Evolutionary conservation across 2,113 vertebrate species (phyloP), one percentile per base, ranked within the genome.

Genomic region (Polypterus senegalus): DNA sequence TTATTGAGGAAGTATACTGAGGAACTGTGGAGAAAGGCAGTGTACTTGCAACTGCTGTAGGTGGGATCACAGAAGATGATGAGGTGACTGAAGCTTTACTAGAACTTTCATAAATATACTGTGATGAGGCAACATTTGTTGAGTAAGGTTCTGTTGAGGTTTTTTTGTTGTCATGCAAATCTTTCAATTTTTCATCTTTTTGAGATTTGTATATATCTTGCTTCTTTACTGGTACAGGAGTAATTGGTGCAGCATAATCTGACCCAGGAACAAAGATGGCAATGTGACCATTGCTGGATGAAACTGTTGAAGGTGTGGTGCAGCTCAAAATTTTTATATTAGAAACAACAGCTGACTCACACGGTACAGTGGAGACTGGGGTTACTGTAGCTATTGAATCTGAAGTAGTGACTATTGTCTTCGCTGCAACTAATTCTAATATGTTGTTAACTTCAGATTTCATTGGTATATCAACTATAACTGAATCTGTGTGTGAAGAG

Each of bases 241-340:
- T 63, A 58, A 46, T 9, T 53, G 43, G 27, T 5, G 58, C 9
- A 3, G 63, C 52, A 9, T 45, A 79, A 73, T 86, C 80, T 53
- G 66, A 58, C 75, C 84, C 86, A 62, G 88, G 76, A 52, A 93
- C 76, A 67, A 77, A 81, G 68, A 89, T 75, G 27, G 81, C 67
- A 66, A 80, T 58, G 76, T 83, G 83, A 47, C 84, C 80, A 57
- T 75, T 69, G 67, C 67, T 75, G 53, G 60, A 54, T 47, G 52
- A 61, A 5, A 58, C 57, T 49, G 68, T 73, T 72, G 76, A 74
- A 9, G 75, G 74, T 45, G 77, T 61, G 9, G 70, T 58, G 55
- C 78, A 74, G 62, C 79, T 66, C 58, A 53, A 8, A 48, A 56
- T 58, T 4, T 61, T 8, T 58, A 48, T 60, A 52, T 49, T 58